phyloP scores from a whole-genome alignment of 2,888 invertebrate species.

The Agriopis leucophaearia region DNA sequence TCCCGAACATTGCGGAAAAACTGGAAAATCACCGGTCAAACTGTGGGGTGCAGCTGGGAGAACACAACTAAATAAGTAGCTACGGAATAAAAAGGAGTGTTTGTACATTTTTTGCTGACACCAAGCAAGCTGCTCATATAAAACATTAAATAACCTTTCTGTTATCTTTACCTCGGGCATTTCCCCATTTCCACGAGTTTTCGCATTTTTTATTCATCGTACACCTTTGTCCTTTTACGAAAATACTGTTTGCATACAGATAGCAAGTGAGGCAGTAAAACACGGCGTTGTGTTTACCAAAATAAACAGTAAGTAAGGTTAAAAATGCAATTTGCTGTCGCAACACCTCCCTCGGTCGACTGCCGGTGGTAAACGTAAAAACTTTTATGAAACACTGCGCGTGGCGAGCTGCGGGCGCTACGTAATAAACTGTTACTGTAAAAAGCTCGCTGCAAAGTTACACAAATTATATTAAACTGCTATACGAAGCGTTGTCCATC shows the following conservation, averaged over 20 bases:
- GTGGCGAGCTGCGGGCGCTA: slow-evolving; percentile 56
- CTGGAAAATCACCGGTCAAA: not conserved
- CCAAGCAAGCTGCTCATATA: slow-evolving; percentile 28
- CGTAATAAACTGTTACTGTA: slow-evolving; percentile 76
- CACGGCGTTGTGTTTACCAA: slow-evolving; percentile 53
- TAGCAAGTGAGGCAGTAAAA: slow-evolving; percentile 49
- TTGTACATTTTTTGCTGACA: slow-evolving; percentile 13
- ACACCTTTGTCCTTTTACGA: slow-evolving; percentile 43
- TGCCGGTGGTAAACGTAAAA: slow-evolving; percentile 71
- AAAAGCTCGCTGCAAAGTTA: slow-evolving; percentile 65
- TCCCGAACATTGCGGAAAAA: not conserved
- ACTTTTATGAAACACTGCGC: slow-evolving; percentile 72
- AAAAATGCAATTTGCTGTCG: slow-evolving; percentile 68
- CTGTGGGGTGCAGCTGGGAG: not conserved
- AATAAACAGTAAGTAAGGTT: slow-evolving; percentile 60
- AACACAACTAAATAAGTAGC: not conserved
- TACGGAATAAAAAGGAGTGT: slow-evolving; percentile 5
- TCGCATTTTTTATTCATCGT: slow-evolving; percentile 48
- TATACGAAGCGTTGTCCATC: slow-evolving; percentile 50
- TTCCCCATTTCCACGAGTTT: slow-evolving; percentile 37
- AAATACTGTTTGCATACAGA: slow-evolving; percentile 47
- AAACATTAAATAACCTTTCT: slow-evolving; percentile 35
- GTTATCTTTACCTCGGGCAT: slow-evolving; percentile 42
- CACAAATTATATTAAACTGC: slow-evolving; percentile 62
- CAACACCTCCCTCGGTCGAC: slow-evolving; percentile 57